phyloP scores from a whole-genome alignment of 1,140 invertebrate species.

The Apis mellifera region DNA sequence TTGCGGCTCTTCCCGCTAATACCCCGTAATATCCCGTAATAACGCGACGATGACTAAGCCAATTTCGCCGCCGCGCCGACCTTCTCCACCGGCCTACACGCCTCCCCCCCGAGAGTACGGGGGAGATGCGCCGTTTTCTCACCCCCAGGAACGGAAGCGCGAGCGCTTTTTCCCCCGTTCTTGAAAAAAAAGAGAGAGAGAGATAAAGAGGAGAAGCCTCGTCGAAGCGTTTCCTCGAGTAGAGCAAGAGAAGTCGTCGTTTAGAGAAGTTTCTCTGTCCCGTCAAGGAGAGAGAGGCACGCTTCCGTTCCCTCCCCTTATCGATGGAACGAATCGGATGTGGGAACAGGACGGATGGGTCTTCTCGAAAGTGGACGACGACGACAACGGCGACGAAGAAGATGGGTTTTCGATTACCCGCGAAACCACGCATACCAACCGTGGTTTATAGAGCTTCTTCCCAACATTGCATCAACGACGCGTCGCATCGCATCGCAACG shows the following conservation, averaged over 20 bases:
- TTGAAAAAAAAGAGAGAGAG: too few species aligned
- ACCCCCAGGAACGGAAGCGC: too few species aligned
- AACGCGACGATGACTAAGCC: constrained; percentile 64
- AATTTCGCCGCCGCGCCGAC: constrained; percentile 50
- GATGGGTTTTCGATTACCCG: constrained; percentile 50
- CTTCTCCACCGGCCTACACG: constrained; percentile 22
- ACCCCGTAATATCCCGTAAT: constrained; percentile 64
- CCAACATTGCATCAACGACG: not conserved
- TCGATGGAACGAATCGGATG: not conserved
- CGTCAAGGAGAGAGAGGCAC: too few species aligned
- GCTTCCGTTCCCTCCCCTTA: too few species aligned
- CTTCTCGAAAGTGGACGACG: constrained; percentile 37
- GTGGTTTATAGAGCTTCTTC: constrained; percentile 49
- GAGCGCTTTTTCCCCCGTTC: too few species aligned
- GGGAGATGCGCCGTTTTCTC: too few species aligned
- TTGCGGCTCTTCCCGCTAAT: constrained; percentile 54
- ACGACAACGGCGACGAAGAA: too few species aligned
- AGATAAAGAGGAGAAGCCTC: too few species aligned
- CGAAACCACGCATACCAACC: constrained; percentile 43
- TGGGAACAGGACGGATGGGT: constrained; percentile 33
- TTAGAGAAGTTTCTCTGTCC: too few species aligned
- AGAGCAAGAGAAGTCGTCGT: too few species aligned
- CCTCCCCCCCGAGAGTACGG: not conserved
- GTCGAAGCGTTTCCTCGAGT: too few species aligned
- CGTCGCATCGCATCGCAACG: not conserved